These are phyloP conservation scores for Drosophila paramelanica DNA, from an alignment of 2,888 invertebrate species.

Conservation along the genomic window DNA sequence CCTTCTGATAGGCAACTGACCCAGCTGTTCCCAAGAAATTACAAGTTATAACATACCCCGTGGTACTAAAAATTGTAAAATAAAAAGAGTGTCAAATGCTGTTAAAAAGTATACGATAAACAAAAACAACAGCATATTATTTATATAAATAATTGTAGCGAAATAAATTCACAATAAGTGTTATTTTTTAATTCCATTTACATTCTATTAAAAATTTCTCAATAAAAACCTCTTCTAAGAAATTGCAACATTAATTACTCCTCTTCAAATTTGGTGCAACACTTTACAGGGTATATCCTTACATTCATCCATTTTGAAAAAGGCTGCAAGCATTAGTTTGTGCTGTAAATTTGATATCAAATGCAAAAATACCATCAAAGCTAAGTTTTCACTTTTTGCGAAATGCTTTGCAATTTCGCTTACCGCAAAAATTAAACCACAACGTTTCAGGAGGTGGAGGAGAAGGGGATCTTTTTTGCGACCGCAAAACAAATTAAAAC, in stretches of 20 bases:
- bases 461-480: background rate
- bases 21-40: slow-evolving; percentile 1
- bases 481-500: slow-evolving; percentile 50
- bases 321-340: background rate
- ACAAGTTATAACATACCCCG: slow-evolving; percentile 5
- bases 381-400: slow-evolving; percentile 30
- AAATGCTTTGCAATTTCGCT: slow-evolving; percentile 28
- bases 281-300: slow-evolving; percentile 1
- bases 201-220: no score
- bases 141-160: no score
- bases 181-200: no score
- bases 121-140: no score
- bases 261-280: no score
- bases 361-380: slow-evolving; percentile 14
- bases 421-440: slow-evolving; percentile 37
- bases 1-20: slow-evolving; percentile 7
- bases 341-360: slow-evolving; percentile 21
- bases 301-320: background rate
- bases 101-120: no score
- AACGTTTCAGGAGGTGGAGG: background rate
- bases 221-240: no score
- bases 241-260: no score
- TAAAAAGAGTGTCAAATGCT: no score
- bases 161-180: no score
- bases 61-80: no score